These are phyloP conservation scores for Brachyrhaphis roseni DNA, from an alignment of 2,797 vertebrate genomes.

Conservation along the genomic window DNA sequence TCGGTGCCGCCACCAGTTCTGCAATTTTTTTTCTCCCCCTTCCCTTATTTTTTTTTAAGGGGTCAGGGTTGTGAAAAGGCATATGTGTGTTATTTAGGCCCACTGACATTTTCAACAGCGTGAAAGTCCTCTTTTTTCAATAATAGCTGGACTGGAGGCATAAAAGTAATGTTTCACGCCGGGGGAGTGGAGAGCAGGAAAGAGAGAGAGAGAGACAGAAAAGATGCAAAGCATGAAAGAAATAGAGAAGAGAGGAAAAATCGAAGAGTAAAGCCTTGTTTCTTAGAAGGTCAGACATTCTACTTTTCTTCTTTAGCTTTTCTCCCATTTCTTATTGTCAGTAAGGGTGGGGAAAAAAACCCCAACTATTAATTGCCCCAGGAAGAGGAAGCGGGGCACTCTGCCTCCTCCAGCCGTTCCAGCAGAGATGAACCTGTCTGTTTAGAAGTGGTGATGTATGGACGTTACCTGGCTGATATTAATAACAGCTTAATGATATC, in stretches of 20 bases:
- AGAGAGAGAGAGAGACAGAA: constrained; percentile 18
- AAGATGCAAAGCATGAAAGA: constrained; percentile 36
- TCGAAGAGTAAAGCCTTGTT: constrained; percentile 19
- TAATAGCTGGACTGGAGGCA: constrained; percentile 59
- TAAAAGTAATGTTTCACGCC: constrained; percentile 65
- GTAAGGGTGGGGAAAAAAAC: constrained; percentile 12
- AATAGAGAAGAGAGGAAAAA: constrained; percentile 36
- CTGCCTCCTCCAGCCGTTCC: constrained; percentile 38
- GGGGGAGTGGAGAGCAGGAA: constrained; percentile 35
- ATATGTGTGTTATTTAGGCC: constrained; percentile 53
- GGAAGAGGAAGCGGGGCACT: constrained; percentile 48
- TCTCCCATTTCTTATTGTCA: constrained; percentile 14
- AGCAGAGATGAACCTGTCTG: constrained; percentile 61
- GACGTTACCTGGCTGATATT: constrained; percentile 70
- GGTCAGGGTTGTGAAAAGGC: constrained; percentile 34
- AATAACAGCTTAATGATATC: constrained; percentile 80
- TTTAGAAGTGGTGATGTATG: constrained; percentile 69
- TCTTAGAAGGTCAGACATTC: constrained; percentile 57
- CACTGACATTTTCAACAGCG: constrained; percentile 71
- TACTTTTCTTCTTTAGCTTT: constrained; percentile 26
- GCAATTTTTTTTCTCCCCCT: not conserved
- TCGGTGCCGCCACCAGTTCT: constrained; percentile 38
- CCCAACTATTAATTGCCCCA: constrained; percentile 65
- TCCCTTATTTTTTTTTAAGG: not conserved
- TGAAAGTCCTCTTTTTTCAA: constrained; percentile 58